These are phyloP conservation scores for Sander lucioperca DNA, from an alignment of 2,113 vertebrate species.

Conservation along the genomic window DNA sequence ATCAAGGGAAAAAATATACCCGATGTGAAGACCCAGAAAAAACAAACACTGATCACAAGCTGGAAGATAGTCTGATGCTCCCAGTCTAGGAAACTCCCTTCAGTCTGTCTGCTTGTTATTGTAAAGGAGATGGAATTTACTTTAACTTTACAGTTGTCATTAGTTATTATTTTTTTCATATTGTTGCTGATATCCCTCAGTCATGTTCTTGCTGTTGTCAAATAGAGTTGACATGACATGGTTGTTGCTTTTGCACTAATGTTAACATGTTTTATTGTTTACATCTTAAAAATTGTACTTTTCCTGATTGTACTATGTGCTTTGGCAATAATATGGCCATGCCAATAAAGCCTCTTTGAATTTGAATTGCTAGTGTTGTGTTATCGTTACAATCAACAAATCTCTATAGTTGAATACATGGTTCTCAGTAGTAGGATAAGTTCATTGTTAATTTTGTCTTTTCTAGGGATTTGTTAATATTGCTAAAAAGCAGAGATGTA, in stretches of 20 bases:
- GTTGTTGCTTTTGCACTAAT: too few species aligned
- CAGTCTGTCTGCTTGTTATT: neutral
- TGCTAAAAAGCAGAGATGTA: neutral
- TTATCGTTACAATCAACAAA: neutral
- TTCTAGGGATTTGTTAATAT: neutral
- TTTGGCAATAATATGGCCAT: too few species aligned
- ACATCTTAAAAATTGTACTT: too few species aligned
- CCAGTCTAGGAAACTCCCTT: constrained; percentile 14
- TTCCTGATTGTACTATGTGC: too few species aligned
- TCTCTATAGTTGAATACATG: neutral
- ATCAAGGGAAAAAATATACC: constrained; percentile 17
- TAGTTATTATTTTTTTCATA: neutral
- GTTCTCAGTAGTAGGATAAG: neutral
- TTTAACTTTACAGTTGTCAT: neutral
- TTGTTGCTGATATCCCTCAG: neutral
- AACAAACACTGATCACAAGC: constrained; percentile 31
- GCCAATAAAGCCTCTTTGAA: too few species aligned
- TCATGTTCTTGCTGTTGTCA: too few species aligned
- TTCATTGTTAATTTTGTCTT: neutral
- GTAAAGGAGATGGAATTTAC: neutral
- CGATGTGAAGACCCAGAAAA: constrained; percentile 42
- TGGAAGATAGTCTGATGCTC: constrained; percentile 1
- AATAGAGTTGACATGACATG: too few species aligned
- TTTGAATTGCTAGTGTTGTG: neutral
- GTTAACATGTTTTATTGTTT: too few species aligned